A percentile compares a stretch with the other conserved stretches of the same genome.
phyloP scores from a whole-genome alignment of 2,113 vertebrate species.

The Tretioscincus oriximinensis region DNA sequence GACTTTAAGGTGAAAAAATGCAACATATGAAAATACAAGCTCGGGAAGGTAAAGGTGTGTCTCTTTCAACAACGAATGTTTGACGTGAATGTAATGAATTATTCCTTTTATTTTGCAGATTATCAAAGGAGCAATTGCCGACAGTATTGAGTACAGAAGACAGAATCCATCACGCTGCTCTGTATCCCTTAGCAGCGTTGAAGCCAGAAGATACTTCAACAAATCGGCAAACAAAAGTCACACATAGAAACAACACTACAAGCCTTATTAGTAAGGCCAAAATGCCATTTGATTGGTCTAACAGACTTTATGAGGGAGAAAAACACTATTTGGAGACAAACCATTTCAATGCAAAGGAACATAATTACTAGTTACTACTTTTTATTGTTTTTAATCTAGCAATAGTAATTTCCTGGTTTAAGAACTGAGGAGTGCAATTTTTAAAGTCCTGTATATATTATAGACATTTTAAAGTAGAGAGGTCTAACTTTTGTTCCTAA shows the following conservation, averaged over 20 bases:
- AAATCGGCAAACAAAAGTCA: constrained; percentile 68
- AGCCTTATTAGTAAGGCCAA: neutral
- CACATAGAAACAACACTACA: constrained; percentile 21
- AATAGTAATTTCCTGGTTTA: neutral
- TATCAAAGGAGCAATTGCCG: constrained; percentile 88
- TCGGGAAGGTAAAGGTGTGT: neutral
- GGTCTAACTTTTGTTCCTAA: neutral
- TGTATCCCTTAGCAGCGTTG: constrained; percentile 81
- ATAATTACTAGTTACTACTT: fast-evolving
- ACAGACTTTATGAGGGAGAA: neutral
- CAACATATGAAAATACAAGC: neutral
- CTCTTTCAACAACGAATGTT: neutral
- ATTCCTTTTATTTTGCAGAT: constrained; percentile 70
- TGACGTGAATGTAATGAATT: fast-evolving
- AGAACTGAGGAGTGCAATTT: neutral
- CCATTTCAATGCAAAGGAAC: neutral
- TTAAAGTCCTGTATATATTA: neutral
- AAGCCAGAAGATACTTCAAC: constrained; percentile 84
- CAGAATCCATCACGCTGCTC: constrained; percentile 82
- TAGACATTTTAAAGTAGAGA: constrained; percentile 1
- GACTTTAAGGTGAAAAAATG: neutral
- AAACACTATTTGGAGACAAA: neutral
- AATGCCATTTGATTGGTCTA: constrained; percentile 34
- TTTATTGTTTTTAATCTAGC: neutral
- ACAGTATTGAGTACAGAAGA: constrained; percentile 85